Conservation (phyloP, 1,140 invertebrate genomes). For the Arion vulgaris region DNA sequence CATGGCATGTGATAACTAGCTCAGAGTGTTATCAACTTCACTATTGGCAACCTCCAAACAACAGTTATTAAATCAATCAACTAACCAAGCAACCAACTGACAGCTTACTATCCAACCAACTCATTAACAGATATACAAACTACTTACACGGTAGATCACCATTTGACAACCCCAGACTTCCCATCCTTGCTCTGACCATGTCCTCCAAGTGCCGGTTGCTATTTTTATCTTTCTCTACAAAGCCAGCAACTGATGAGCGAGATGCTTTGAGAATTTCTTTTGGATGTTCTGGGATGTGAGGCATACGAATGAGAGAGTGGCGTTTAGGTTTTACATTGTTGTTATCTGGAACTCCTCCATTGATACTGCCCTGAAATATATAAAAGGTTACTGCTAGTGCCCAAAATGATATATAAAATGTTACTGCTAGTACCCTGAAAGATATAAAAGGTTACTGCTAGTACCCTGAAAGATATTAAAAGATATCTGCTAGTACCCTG, state of each 20-base stretch:
- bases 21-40: too few species aligned
- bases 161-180: conserved; percentile 50
- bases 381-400: background rate
- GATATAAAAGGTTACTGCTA: background rate
- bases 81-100: too few species aligned
- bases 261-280: conserved; percentile 12
- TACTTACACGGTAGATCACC: conserved; percentile 51
- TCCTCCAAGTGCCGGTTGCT: conserved; percentile 53
- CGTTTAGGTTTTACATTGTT: background rate
- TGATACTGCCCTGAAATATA: background rate
- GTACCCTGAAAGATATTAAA: too few species aligned
- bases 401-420: too few species aligned
- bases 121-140: too few species aligned
- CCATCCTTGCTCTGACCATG: conserved; percentile 59
- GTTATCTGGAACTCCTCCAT: background rate
- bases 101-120: too few species aligned
- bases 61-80: too few species aligned
- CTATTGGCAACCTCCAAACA: too few species aligned
- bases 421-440: background rate
- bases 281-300: background rate
- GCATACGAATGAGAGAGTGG: background rate
- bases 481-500: background rate
- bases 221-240: conserved; percentile 47
- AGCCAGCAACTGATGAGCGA: conserved; percentile 20
- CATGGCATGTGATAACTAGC: too few species aligned